Percentiles rank a stretch among this genome's conserved stretches.
These are phyloP conservation scores for Trachelus iudaicus DNA, from an alignment of 2,888 invertebrate genomes.

Conservation along the genomic window DNA sequence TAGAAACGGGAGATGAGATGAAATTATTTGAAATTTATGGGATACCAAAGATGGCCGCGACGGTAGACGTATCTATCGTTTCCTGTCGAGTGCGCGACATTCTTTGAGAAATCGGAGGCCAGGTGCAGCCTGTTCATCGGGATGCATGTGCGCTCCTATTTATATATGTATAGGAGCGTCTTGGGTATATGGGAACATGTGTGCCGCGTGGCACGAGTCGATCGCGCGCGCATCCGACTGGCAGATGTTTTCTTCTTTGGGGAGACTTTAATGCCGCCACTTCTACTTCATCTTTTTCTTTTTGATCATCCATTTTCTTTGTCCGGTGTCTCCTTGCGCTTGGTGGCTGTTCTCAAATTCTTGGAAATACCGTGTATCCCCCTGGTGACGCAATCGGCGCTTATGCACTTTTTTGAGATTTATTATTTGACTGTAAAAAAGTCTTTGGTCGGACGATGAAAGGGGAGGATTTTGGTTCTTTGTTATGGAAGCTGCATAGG, in stretches of 20 bases:
- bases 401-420: not conserved
- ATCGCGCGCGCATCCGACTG: slow-evolving; percentile 19
- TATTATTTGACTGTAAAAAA: not conserved
- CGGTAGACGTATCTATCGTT: not conserved
- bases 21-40: not conserved
- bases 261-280: slow-evolving; percentile 1
- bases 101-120: not conserved
- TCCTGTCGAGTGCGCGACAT: not conserved
- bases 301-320: not conserved
- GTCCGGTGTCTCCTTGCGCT: not conserved
- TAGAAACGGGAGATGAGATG: not conserved
- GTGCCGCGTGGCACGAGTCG: slow-evolving; percentile 33
- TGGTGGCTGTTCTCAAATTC: not conserved
- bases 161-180: not conserved
- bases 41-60: not conserved
- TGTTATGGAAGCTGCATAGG: not conserved
- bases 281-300: not conserved
- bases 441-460: not conserved
- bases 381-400: not conserved
- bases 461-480: not conserved
- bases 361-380: not conserved
- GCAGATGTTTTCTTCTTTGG: slow-evolving; percentile 37
- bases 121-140: slow-evolving; percentile 3
- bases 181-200: not conserved
- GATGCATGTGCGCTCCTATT: slow-evolving; percentile 7